These are phyloP conservation scores for Mimumesa dahlbomi DNA, from an alignment of 2,888 invertebrate species.

Conservation along the genomic window DNA sequence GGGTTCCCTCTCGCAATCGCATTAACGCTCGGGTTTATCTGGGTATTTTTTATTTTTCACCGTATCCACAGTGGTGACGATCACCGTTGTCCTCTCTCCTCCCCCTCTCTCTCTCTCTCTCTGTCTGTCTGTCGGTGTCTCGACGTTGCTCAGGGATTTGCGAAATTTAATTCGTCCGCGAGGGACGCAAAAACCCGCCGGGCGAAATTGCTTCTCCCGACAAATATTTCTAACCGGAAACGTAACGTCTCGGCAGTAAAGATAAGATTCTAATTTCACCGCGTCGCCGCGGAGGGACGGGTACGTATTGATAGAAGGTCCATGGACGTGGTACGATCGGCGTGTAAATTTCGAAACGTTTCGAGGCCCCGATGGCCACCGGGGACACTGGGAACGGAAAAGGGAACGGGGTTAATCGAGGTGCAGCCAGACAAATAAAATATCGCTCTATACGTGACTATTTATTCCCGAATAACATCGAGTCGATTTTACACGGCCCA, in stretches of 20 bases:
- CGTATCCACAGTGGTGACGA: constrained; percentile 21
- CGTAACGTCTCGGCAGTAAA: too few relatives aligned
- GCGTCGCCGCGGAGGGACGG: not conserved
- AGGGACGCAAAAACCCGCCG: not conserved
- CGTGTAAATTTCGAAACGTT: constrained; percentile 27
- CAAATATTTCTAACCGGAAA: constrained; percentile 17
- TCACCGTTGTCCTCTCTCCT: constrained; percentile 1
- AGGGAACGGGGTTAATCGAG: constrained; percentile 17
- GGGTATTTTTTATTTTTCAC: constrained; percentile 36
- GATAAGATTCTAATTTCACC: too few relatives aligned
- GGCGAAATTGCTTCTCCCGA: too few relatives aligned
- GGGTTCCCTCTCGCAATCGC: constrained; percentile 61
- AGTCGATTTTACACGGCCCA: constrained; percentile 54
- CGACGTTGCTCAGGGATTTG: constrained; percentile 17
- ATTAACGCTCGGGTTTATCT: constrained; percentile 61
- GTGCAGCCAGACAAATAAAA: constrained; percentile 54
- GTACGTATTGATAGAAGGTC: not conserved
- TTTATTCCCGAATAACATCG: constrained; percentile 55
- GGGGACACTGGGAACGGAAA: not conserved
- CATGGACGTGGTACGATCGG: too few relatives aligned
- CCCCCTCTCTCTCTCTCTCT: too few relatives aligned
- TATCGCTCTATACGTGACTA: constrained; percentile 51
- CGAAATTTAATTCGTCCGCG: constrained; percentile 40
- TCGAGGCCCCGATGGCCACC: not conserved
- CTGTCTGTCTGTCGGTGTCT: not conserved